These are phyloP conservation scores for Parnassius glacialis DNA, from an alignment of 2,888 invertebrate species.

Conservation along the genomic window DNA sequence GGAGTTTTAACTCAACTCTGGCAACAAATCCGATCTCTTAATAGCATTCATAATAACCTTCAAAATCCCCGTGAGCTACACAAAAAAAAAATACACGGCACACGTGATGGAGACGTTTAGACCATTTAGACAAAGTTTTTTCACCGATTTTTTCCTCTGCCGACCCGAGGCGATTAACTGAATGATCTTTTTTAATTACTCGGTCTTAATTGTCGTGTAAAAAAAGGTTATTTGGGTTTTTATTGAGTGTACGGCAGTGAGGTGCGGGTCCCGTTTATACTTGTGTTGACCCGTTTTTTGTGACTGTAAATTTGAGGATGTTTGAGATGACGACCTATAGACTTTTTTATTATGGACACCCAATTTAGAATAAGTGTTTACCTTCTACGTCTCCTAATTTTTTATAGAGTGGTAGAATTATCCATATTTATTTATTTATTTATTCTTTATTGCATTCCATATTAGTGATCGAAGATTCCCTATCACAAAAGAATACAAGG, in stretches of 20 bases:
- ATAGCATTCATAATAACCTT: slow-evolving; percentile 29
- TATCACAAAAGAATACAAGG: too few relatives aligned
- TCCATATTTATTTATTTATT: too few relatives aligned
- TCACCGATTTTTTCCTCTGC: slow-evolving; percentile 45
- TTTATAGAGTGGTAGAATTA: too few relatives aligned
- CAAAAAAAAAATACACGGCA: slow-evolving; percentile 39
- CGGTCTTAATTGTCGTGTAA: slow-evolving; percentile 52
- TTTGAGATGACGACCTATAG: neutral
- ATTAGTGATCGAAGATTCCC: too few relatives aligned
- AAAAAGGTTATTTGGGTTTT: slow-evolving; percentile 34
- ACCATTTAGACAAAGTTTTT: slow-evolving; percentile 41
- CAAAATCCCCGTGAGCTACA: slow-evolving; percentile 35
- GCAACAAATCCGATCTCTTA: slow-evolving; percentile 8
- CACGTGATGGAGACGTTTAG: slow-evolving; percentile 45
- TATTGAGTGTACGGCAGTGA: slow-evolving; percentile 6
- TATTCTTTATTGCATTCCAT: too few relatives aligned
- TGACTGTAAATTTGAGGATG: slow-evolving; percentile 6
- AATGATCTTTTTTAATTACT: slow-evolving; percentile 60
- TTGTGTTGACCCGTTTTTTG: slow-evolving; percentile 9
- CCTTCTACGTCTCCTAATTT: too few relatives aligned
- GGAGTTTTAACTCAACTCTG: neutral
- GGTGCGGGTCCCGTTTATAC: neutral
- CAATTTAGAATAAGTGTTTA: slow-evolving; percentile 7
- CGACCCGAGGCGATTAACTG: slow-evolving; percentile 50
- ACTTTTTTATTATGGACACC: slow-evolving; percentile 1